Percentiles rank a stretch among this genome's conserved stretches.
Evolutionary conservation across 2,888 invertebrate species (phyloP).

Genomic region (Oscheius myriophilus): DNA sequence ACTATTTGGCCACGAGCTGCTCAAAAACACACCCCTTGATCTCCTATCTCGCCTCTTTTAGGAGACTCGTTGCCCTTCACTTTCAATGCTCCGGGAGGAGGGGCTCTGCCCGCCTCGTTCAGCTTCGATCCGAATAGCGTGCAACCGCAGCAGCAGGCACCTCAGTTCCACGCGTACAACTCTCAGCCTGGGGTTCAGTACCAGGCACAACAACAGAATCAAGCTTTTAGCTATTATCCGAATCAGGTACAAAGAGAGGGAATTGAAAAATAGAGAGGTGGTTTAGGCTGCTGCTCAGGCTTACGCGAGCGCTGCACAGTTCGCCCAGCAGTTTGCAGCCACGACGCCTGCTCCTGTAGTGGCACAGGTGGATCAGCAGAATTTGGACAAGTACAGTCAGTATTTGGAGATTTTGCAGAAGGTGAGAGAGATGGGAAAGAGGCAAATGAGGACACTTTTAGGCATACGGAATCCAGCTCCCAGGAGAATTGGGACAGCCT

Average conservation of each 20-base stretch:
- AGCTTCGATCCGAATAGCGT: conserved; percentile 31
- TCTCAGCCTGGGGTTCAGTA: conserved; percentile 48
- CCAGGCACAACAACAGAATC: conserved; percentile 11
- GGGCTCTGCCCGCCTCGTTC: conserved; percentile 27
- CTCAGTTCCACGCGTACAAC: conserved; percentile 43
- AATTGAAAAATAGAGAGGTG: conserved; percentile 1
- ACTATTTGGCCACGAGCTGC: conserved; percentile 7
- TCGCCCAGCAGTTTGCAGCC: conserved; percentile 46
- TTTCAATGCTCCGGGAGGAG: conserved; percentile 11
- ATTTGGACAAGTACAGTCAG: conserved; percentile 61
- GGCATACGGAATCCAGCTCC: conserved; percentile 58
- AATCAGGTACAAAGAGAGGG: conserved; percentile 12
- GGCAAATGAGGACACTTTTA: not conserved
- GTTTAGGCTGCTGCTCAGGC: conserved; percentile 44
- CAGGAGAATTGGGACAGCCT: conserved; percentile 42
- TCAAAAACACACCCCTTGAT: not conserved
- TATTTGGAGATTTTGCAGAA: conserved; percentile 62
- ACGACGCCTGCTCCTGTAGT: conserved; percentile 30
- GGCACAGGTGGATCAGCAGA: conserved; percentile 58
- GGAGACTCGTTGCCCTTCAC: conserved; percentile 4
- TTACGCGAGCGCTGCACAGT: conserved; percentile 34
- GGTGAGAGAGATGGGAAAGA: conserved; percentile 1
- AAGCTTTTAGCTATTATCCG: conserved; percentile 24
- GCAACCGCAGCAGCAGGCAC: conserved; percentile 30
- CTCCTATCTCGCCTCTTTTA: not conserved